These are phyloP conservation scores for Notechis scutatus DNA, from an alignment of 2,113 vertebrate genomes.

Conservation along the genomic window DNA sequence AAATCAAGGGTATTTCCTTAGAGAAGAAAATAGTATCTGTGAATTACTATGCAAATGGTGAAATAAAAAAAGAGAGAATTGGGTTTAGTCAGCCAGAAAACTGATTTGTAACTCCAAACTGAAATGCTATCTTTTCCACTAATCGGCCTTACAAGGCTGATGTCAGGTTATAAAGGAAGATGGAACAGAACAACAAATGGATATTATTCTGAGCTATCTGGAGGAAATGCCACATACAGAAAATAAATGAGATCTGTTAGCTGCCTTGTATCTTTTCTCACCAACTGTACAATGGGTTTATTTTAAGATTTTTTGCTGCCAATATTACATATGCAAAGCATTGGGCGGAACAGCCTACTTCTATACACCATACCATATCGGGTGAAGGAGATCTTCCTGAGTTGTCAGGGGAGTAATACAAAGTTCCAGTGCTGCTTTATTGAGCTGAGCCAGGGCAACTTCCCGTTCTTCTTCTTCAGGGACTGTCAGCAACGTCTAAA, in stretches of 20 bases:
- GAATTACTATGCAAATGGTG: neutral
- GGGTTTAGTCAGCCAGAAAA: neutral
- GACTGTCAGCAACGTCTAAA: slow-evolving; percentile 70
- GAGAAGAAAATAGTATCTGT: neutral
- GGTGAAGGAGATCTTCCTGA: slow-evolving; percentile 58
- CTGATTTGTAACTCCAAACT: neutral
- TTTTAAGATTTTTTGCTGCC: neutral
- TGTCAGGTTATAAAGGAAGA: too few species aligned
- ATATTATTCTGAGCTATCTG: neutral
- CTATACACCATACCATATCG: slow-evolving; percentile 66
- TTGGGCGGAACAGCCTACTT: neutral
- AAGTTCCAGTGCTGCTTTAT: slow-evolving; percentile 71
- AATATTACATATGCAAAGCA: neutral
- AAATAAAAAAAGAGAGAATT: neutral
- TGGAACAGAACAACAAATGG: neutral
- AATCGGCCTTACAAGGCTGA: neutral
- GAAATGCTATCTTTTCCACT: neutral
- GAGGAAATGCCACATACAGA: neutral
- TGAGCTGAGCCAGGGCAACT: slow-evolving; percentile 70
- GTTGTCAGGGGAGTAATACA: slow-evolving; percentile 50
- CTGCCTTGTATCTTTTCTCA: neutral
- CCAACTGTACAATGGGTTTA: neutral
- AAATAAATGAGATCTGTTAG: neutral
- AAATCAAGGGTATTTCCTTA: neutral
- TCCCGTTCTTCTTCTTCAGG: slow-evolving; percentile 66